Conservation (phyloP, 1,140 invertebrate species). For the Aphaenogaster rudis region DNA sequence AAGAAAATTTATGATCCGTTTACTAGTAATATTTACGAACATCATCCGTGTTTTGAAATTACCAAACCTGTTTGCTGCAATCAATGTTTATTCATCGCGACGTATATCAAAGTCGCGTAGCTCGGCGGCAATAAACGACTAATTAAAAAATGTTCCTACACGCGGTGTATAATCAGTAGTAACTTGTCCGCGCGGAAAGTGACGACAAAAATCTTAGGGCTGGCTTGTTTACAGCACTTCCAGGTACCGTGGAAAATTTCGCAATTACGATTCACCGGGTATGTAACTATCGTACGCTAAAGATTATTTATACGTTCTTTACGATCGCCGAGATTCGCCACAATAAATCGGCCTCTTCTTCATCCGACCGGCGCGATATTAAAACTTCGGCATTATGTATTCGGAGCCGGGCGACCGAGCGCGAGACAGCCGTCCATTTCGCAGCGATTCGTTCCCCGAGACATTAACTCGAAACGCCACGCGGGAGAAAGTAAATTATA, state of each 20-base stretch:
- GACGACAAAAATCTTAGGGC: background rate
- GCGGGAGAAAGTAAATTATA: constrained; percentile 75
- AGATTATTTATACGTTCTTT: constrained; percentile 28
- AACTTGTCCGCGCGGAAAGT: background rate
- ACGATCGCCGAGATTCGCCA: constrained; percentile 13
- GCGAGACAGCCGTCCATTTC: constrained; percentile 64
- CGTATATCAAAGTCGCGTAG: background rate
- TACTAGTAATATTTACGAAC: constrained; percentile 26
- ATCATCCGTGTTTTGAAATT: background rate
- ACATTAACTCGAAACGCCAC: constrained; percentile 64
- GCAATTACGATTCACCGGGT: background rate
- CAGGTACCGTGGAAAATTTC: constrained; percentile 5
- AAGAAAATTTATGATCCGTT: constrained; percentile 32
- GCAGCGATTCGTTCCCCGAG: constrained; percentile 66
- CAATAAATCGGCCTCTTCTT: constrained; percentile 18
- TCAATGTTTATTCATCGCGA: background rate
- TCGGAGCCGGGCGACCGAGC: constrained; percentile 36
- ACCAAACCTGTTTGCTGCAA: background rate
- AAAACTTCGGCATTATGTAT: constrained; percentile 62
- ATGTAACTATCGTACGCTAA: background rate
- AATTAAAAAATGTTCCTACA: constrained; percentile 26
- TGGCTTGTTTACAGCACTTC: background rate
- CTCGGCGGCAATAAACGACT: background rate
- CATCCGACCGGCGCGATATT: constrained; percentile 5
- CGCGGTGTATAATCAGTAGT: background rate